Conservation (phyloP, 2,113 vertebrate species). For the Tachysurus vachellii region DNA sequence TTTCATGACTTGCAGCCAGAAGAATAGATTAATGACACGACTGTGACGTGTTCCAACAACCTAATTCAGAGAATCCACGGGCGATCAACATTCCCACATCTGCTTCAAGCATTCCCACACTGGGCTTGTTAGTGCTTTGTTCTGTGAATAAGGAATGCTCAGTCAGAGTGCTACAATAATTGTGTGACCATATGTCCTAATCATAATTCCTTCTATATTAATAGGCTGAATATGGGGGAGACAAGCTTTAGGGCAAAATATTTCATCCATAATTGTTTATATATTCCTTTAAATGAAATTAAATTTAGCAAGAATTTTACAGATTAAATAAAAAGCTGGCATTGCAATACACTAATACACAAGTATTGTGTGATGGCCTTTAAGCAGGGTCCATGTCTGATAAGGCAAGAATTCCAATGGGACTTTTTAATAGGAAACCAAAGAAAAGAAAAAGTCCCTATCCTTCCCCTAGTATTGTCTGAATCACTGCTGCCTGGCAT, state of each 20-base stretch:
- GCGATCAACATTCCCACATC: slow-evolving; percentile 53
- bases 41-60: slow-evolving; percentile 52
- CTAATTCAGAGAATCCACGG: slow-evolving; percentile 52
- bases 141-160: slow-evolving; percentile 52
- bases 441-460: slow-evolving; percentile 51
- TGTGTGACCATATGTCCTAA: slow-evolving; percentile 65
- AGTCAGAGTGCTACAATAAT: slow-evolving; percentile 46
- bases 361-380: slow-evolving; percentile 35
- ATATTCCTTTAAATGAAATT: neutral
- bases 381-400: slow-evolving; percentile 30
- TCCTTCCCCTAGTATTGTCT: slow-evolving; percentile 35
- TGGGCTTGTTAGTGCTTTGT: slow-evolving; percentile 50
- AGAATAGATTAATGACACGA: slow-evolving; percentile 58
- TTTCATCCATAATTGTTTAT: neutral
- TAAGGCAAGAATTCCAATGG: slow-evolving; percentile 28
- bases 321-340: neutral
- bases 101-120: slow-evolving; percentile 53
- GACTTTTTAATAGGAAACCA: slow-evolving; percentile 18
- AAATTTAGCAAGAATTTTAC: neutral
- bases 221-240: slow-evolving; percentile 51
- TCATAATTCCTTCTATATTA: slow-evolving; percentile 32
- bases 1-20: slow-evolving; percentile 53
- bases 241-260: slow-evolving; percentile 42
- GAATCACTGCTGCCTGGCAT: slow-evolving; percentile 60
- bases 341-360: neutral